phyloP scores from a whole-genome alignment of 2,113 vertebrate genomes.

The Otolemur garnettii region DNA sequence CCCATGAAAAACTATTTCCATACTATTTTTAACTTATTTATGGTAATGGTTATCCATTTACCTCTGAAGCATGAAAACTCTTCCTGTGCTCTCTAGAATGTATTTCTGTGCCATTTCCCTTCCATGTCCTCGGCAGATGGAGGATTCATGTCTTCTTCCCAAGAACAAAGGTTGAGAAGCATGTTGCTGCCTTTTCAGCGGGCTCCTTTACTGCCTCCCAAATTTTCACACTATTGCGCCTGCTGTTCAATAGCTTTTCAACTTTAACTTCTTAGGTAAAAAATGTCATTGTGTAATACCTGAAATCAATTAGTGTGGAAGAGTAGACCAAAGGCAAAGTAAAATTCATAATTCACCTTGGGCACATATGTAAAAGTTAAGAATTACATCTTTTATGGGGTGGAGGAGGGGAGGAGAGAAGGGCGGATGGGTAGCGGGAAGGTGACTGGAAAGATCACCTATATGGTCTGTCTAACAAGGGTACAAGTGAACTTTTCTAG shows the following conservation, averaged over 20 bases:
- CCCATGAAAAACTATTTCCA: conserved; percentile 76
- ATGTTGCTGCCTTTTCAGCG: conserved; percentile 7
- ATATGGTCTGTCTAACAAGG: too few species aligned
- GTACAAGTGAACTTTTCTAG: too few species aligned
- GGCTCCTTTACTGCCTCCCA: neutral
- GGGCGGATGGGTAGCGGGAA: too few species aligned
- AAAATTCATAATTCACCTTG: conserved; percentile 22
- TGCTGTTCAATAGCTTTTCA: neutral
- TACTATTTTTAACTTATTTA: conserved; percentile 69
- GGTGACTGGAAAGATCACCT: too few species aligned
- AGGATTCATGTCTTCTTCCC: conserved; percentile 60
- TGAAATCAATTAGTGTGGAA: neutral
- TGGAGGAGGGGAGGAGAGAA: too few species aligned
- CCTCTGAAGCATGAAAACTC: conserved; percentile 72
- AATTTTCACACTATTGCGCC: neutral
- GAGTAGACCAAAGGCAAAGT: conserved; percentile 16
- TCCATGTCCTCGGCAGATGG: conserved; percentile 48
- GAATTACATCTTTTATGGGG: neutral
- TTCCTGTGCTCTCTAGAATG: neutral
- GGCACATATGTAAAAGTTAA: neutral
- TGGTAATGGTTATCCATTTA: conserved; percentile 78
- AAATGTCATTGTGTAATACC: neutral
- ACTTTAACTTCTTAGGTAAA: conserved; percentile 13
- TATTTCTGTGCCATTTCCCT: conserved; percentile 46
- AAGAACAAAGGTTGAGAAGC: conserved; percentile 47